These are phyloP conservation scores for Cottus gobio DNA, from an alignment of 2,113 vertebrate genomes.

Conservation along the genomic window DNA sequence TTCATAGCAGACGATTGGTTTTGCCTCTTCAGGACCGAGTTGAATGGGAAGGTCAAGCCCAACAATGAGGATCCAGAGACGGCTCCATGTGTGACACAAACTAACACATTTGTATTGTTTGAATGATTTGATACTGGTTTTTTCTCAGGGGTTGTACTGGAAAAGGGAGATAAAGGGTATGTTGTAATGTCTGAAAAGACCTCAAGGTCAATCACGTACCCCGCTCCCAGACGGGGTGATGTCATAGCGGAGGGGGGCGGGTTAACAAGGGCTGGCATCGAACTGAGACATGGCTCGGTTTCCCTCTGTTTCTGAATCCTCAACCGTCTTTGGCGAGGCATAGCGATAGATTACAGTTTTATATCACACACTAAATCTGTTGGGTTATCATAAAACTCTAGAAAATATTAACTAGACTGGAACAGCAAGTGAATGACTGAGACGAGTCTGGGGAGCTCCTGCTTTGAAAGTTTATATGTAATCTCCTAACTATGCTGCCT, in stretches of 20 bases:
- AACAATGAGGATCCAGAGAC: not conserved
- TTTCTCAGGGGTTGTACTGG: not conserved
- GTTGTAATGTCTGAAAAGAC: constrained; percentile 58
- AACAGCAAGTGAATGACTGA: not conserved
- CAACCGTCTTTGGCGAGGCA: not conserved
- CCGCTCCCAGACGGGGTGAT: constrained; percentile 56
- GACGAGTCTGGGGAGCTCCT: not conserved
- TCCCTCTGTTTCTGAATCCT: not conserved
- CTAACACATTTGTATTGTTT: not conserved
- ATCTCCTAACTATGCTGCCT: not conserved
- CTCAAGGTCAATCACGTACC: constrained; percentile 54
- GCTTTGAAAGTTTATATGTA: not conserved
- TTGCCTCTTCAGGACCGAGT: not conserved
- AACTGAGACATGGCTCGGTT: constrained; percentile 9
- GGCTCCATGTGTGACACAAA: not conserved
- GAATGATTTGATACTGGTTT: not conserved
- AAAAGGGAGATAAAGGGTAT: constrained; percentile 23
- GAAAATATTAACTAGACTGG: not conserved
- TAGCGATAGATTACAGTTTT: not conserved
- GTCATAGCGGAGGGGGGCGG: constrained; percentile 38
- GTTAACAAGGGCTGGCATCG: constrained; percentile 22
- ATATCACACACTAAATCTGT: constrained; percentile 4
- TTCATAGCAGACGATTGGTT: not conserved
- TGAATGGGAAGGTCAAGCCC: not conserved
- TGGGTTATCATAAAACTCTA: not conserved